phyloP scores from a whole-genome alignment of 2,113 vertebrate genomes.

The Poecilia latipinna region DNA sequence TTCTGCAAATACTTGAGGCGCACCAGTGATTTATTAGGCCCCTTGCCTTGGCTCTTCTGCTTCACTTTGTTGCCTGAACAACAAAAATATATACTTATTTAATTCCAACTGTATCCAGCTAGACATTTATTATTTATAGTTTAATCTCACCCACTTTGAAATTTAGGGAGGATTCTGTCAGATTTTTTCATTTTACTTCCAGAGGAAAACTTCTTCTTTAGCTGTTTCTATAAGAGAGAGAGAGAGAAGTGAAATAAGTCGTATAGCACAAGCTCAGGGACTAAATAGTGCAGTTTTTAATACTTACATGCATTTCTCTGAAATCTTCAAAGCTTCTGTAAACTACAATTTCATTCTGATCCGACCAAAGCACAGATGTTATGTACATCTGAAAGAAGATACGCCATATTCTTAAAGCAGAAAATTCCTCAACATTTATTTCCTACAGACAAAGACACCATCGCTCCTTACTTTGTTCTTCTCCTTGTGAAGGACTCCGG shows the following conservation, averaged over 20 bases:
- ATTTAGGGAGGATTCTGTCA: slow-evolving; percentile 71
- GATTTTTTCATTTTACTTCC: slow-evolving; percentile 78
- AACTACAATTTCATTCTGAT: slow-evolving; percentile 84
- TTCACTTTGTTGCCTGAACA: slow-evolving; percentile 45
- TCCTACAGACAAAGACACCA: neutral
- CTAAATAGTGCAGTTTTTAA: neutral
- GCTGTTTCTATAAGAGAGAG: slow-evolving; percentile 79
- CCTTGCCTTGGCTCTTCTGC: slow-evolving; percentile 15
- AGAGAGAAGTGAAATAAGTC: neutral
- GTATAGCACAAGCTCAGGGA: neutral
- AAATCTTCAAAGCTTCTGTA: slow-evolving; percentile 87
- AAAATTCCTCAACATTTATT: neutral
- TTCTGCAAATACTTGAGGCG: slow-evolving; percentile 81
- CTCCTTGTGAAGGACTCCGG: slow-evolving; percentile 77
- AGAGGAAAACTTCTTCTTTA: slow-evolving; percentile 84
- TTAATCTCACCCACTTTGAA: slow-evolving; percentile 55
- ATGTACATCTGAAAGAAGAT: slow-evolving; percentile 82
- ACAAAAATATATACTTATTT: neutral
- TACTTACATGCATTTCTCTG: slow-evolving; percentile 86
- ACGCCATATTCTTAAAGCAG: neutral
- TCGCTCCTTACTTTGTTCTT: slow-evolving; percentile 65
- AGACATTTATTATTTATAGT: accelerated
- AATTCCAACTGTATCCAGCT: too few relatives aligned
- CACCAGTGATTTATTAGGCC: slow-evolving; percentile 52
- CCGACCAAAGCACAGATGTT: slow-evolving; percentile 88